Base-by-base conservation (phyloP, 2,888 invertebrate genomes). In the Enchytraeus crypticus region DNA sequence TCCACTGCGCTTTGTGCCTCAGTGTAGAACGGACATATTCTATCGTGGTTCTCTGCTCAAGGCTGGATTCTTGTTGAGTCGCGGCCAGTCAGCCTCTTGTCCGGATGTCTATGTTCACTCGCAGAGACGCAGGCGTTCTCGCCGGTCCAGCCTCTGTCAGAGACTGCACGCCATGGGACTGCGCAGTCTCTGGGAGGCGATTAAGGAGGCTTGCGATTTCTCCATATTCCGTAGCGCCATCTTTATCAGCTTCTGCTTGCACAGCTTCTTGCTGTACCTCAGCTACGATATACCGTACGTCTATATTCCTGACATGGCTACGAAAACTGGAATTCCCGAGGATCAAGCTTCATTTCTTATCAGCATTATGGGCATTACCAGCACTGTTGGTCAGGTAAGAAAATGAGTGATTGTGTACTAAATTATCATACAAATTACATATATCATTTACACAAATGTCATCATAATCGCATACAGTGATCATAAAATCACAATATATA, bases 211-310 rank as follows among this genome's bases (percentile, higher is more conserved):
- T 72, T 69, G 74, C 61, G 76, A 77, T 60, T 64, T 73, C 14
- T 63, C 68, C 11, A 71, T 77, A n/a, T 64, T 77, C 18, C 66
- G 61, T 47, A 71, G 72, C 60, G 70, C 69, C 0, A 63, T 75
- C 29, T 78, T 74, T 62, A 51, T 74, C 45, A 64, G 60, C 58
- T 69, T 69, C 57, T 89, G 90, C 59, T 74, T 91, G 23, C 89
- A 92, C 58, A 92, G 92, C 68, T 86, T 92, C 70, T 83, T 93
- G 58, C 83, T 95, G 57, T 95, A 93, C 80, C 86, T 88, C 72
- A 92, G 92, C 88, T 81, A 81, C 66, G 93, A 96, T 74, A 89
- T 95, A 61, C 92, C 93, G 14, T 95, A 95, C 45, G 89, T 95
- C 77, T 95, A 92, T 79, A 83, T 93, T 65, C 88, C 89, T 58